A percentile compares a stretch with the other conserved stretches of the same genome.
phyloP scores from a whole-genome alignment of 2,797 vertebrate genomes.

The Siniperca undulata region DNA sequence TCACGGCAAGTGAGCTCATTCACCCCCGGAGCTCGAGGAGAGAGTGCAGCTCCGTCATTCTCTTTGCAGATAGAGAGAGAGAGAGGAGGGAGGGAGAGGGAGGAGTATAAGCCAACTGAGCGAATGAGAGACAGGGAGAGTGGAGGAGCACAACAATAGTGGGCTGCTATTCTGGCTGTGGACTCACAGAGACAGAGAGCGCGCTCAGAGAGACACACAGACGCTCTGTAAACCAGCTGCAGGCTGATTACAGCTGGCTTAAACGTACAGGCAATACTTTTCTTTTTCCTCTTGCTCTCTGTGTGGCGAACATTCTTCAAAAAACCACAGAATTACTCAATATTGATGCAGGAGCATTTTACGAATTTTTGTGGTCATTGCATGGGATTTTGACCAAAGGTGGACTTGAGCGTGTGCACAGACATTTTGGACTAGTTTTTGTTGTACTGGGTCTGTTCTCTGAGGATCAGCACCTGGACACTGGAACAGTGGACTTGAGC shows the following conservation, averaged over 20 bases:
- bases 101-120: slow-evolving; percentile 73
- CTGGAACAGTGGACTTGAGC: slow-evolving; percentile 41
- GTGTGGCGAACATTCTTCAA: slow-evolving; percentile 38
- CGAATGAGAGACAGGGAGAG: slow-evolving; percentile 76
- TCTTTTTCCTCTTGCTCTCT: slow-evolving; percentile 32
- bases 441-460: slow-evolving; percentile 23
- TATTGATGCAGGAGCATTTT: slow-evolving; percentile 58
- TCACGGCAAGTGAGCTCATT: slow-evolving; percentile 90
- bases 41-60: slow-evolving; percentile 76
- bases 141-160: slow-evolving; percentile 87
- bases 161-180: slow-evolving; percentile 83
- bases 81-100: slow-evolving; percentile 58
- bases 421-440: slow-evolving; percentile 67
- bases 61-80: slow-evolving; percentile 64
- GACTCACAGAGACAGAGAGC: slow-evolving; percentile 80
- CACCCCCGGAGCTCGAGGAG: slow-evolving; percentile 78
- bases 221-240: slow-evolving; percentile 74
- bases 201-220: slow-evolving; percentile 74
- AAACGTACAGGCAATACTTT: slow-evolving; percentile 45
- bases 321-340: slow-evolving; percentile 54
- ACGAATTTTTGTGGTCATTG: slow-evolving; percentile 68
- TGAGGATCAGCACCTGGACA: slow-evolving; percentile 46
- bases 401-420: slow-evolving; percentile 53
- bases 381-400: slow-evolving; percentile 52
- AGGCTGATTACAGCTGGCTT: slow-evolving; percentile 71